phyloP scores from a whole-genome alignment of 1,140 invertebrate genomes.

The Drosophila quadrilineata region DNA sequence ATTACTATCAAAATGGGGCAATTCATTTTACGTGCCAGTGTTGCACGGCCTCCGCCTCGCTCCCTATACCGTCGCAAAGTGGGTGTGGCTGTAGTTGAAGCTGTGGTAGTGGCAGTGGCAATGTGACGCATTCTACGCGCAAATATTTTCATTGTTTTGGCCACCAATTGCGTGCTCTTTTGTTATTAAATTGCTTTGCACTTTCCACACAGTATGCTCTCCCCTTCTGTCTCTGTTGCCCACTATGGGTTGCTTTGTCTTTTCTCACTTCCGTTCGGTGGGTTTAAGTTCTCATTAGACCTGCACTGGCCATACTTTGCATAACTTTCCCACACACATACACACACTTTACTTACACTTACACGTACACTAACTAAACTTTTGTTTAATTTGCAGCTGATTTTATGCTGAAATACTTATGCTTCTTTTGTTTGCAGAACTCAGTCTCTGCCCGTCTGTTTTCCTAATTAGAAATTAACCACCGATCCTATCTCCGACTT shows the following conservation, averaged over 20 bases:
- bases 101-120: slow-evolving; percentile 12
- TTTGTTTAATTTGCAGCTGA: slow-evolving; percentile 56
- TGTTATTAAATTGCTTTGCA: slow-evolving; percentile 27
- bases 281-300: slow-evolving; percentile 57
- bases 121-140: slow-evolving; percentile 64
- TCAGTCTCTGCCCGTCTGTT: neutral
- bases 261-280: slow-evolving; percentile 18
- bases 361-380: too few relatives aligned
- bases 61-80: too few relatives aligned
- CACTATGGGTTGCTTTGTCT: slow-evolving; percentile 11
- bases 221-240: neutral
- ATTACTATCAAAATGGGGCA: slow-evolving; percentile 81
- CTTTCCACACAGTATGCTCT: too few relatives aligned
- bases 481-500: too few relatives aligned
- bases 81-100: neutral
- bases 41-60: neutral
- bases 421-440: slow-evolving; percentile 1
- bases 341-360: slow-evolving; percentile 25
- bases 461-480: slow-evolving; percentile 55
- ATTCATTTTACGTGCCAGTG: slow-evolving; percentile 65
- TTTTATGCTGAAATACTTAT: slow-evolving; percentile 28
- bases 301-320: too few relatives aligned
- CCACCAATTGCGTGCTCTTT: slow-evolving; percentile 20
- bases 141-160: slow-evolving; percentile 73
- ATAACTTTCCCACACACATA: too few relatives aligned